Percentiles rank a stretch among this genome's conserved stretches.
phyloP scores from a whole-genome alignment of 1,140 invertebrate species.

The Stegodyphus mimosarum region DNA sequence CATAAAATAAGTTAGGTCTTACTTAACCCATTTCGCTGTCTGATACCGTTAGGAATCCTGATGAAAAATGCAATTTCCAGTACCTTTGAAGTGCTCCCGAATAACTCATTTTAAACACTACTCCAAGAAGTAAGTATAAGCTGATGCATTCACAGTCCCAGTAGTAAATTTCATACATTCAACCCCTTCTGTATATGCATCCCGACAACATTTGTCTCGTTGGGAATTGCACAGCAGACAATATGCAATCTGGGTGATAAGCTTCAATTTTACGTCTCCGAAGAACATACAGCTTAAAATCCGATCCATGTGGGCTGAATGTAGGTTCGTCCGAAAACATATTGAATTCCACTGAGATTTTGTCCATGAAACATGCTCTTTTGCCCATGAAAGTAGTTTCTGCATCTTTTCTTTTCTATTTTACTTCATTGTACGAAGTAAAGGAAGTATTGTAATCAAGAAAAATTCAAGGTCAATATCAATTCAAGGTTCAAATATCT shows the following conservation, averaged over 20 bases:
- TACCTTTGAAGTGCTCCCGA: not conserved
- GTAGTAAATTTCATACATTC: not conserved
- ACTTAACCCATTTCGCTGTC: slow-evolving; percentile 18
- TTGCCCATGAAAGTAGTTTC: too few relatives aligned
- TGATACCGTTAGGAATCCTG: not conserved
- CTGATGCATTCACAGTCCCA: not conserved
- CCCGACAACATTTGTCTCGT: not conserved
- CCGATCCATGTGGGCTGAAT: not conserved
- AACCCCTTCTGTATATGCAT: slow-evolving; percentile 11
- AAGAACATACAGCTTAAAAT: not conserved
- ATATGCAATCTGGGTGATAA: slow-evolving; percentile 1
- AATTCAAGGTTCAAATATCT: too few relatives aligned
- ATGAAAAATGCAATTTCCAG: slow-evolving; percentile 5
- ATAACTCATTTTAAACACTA: not conserved
- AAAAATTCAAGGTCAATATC: too few relatives aligned
- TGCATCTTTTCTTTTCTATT: too few relatives aligned
- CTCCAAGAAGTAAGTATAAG: slow-evolving; percentile 4
- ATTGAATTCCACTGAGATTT: not conserved
- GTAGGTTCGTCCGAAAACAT: not conserved
- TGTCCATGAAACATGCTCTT: slow-evolving; percentile 6
- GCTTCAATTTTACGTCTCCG: not conserved
- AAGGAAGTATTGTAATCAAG: too few relatives aligned
- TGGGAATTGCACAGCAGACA: not conserved
- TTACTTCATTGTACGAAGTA: too few relatives aligned
- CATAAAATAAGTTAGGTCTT: not conserved